phyloP scores from a whole-genome alignment of 1,140 invertebrate species.

The Oreohelix idahoensis region DNA sequence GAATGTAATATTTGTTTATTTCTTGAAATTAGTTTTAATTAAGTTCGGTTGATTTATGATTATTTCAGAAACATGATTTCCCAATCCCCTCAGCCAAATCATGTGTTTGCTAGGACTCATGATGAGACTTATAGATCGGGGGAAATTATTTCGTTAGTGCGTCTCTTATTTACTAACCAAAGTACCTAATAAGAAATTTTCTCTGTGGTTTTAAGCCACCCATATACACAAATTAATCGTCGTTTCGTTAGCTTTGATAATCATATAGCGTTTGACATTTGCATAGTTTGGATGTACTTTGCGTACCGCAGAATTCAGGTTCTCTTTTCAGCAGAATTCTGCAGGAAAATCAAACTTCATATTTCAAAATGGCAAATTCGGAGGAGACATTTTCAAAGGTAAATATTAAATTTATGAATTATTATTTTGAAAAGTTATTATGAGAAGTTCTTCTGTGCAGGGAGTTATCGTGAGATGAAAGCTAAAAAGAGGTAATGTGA shows the following conservation, averaged over 20 bases:
- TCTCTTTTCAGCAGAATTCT: background rate
- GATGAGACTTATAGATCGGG: background rate
- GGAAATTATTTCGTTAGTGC: background rate
- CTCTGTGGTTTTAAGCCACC: background rate
- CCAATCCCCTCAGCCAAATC: background rate
- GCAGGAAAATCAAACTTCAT: background rate
- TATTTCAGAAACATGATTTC: background rate
- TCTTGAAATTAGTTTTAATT: conserved; percentile 4
- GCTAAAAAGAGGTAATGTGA: background rate
- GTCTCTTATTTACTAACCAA: background rate
- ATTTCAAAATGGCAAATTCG: conserved; percentile 5
- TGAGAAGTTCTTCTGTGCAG: background rate
- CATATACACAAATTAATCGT: background rate
- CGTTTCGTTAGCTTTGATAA: background rate
- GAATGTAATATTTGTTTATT: background rate
- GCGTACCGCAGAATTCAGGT: background rate
- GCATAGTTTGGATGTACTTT: background rate
- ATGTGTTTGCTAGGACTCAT: background rate
- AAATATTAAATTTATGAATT: background rate
- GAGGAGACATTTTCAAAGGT: conserved; percentile 2
- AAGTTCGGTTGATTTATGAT: background rate
- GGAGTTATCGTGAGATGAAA: background rate
- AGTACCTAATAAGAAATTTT: background rate
- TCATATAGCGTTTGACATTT: background rate
- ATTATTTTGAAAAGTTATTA: conserved; percentile 3